Conservation (phyloP, 2,797 vertebrate species). For the Florisuga fusca region DNA sequence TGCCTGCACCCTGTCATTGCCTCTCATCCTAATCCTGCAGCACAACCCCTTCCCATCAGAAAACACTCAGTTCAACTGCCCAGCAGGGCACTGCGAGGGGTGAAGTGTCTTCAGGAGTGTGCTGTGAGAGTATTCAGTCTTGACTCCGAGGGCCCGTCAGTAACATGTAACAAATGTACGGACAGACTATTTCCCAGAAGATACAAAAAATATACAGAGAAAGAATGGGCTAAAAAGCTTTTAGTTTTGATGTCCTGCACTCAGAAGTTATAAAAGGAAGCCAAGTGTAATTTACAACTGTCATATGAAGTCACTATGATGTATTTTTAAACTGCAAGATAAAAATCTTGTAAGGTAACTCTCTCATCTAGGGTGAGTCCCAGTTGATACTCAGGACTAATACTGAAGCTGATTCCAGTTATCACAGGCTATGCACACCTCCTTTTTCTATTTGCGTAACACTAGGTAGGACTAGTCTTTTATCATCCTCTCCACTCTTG, state of each 20-base stretch:
- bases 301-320: not conserved
- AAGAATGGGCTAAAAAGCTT: slow-evolving; percentile 26
- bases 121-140: slow-evolving; percentile 10
- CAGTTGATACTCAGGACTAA: not conserved
- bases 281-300: not conserved
- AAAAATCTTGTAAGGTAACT: not conserved
- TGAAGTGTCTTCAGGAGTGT: slow-evolving; percentile 28
- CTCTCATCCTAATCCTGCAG: slow-evolving; percentile 8
- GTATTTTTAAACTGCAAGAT: not conserved
- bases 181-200: slow-evolving; percentile 8
- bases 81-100: not conserved
- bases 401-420: not conserved
- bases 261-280: slow-evolving; percentile 22
- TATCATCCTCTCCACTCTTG: not conserved
- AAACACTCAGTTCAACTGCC: slow-evolving; percentile 44
- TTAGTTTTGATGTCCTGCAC: not conserved
- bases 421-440: not conserved
- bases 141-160: not conserved
- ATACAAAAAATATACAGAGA: slow-evolving; percentile 14
- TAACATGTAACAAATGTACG: not conserved
- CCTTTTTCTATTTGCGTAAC: not conserved
- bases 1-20: slow-evolving; percentile 51
- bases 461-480: not conserved
- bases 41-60: slow-evolving; percentile 57
- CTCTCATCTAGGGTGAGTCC: not conserved